Evolutionary conservation across 2,888 invertebrate species (phyloP).

Genomic region (Venusia cambrica): DNA sequence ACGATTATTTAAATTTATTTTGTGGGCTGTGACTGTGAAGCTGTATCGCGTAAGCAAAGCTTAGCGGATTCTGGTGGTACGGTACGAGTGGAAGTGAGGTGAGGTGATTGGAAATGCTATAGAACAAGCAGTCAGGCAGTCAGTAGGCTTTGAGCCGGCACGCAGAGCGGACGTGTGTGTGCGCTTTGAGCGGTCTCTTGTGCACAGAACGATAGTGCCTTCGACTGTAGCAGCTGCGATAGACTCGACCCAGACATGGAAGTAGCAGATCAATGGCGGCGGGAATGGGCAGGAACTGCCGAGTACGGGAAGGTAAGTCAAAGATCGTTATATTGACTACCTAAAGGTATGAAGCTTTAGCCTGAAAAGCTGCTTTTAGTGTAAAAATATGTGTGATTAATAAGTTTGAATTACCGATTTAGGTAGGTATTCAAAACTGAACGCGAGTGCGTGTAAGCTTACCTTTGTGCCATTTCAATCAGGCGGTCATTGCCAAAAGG

Average conservation of each 20-base stretch:
- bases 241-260: constrained; percentile 57
- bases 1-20: constrained; percentile 64
- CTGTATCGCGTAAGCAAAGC: constrained; percentile 34
- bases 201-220: constrained; percentile 48
- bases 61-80: constrained; percentile 34
- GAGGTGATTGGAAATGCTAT: too few relatives aligned
- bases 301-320: constrained; percentile 74
- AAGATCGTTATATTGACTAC: background rate
- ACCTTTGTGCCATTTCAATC: constrained; percentile 49
- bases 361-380: constrained; percentile 1
- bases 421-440: too few relatives aligned
- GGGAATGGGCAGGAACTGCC: constrained; percentile 75
- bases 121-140: too few relatives aligned
- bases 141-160: constrained; percentile 66
- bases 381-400: constrained; percentile 3
- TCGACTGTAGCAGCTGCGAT: constrained; percentile 75
- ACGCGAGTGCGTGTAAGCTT: constrained; percentile 4
- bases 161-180: constrained; percentile 54
- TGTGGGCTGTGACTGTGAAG: constrained; percentile 58
- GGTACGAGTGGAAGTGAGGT: too few relatives aligned
- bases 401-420: background rate
- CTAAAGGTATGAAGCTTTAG: constrained; percentile 1
- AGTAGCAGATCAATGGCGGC: constrained; percentile 74
- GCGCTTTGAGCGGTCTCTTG: too few relatives aligned
- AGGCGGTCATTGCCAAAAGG: constrained; percentile 76